Evolutionary conservation across 2,888 invertebrate species (phyloP).

Genomic region (Diarsia brunnea): DNA sequence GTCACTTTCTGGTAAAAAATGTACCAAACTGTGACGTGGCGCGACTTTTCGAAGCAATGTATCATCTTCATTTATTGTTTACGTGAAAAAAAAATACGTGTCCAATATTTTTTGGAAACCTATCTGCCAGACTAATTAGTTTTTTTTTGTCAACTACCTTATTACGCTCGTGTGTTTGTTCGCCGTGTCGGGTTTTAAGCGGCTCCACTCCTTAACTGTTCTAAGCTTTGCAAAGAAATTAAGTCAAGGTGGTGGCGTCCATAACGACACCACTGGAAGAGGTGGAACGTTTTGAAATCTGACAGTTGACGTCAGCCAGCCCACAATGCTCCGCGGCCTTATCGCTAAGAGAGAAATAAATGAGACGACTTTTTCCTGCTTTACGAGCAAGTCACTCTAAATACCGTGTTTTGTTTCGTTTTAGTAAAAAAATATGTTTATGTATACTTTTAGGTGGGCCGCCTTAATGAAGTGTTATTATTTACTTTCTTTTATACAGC

Average conservation of each 20-base stretch:
- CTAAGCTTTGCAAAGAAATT: slow-evolving; percentile 68
- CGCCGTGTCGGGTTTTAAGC: slow-evolving; percentile 59
- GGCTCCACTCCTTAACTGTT: slow-evolving; percentile 46
- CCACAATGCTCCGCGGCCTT: slow-evolving; percentile 81
- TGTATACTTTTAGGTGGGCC: slow-evolving; percentile 61
- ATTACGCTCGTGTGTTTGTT: slow-evolving; percentile 67
- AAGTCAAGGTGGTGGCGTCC: slow-evolving; percentile 76
- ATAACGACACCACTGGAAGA: slow-evolving; percentile 59
- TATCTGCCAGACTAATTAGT: no score
- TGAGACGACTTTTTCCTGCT: slow-evolving; percentile 83
- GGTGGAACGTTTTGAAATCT: slow-evolving; percentile 78
- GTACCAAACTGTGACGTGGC: no score
- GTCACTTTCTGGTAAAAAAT: no score
- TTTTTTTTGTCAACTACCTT: no score
- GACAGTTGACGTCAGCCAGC: slow-evolving; percentile 82
- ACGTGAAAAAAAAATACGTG: no score
- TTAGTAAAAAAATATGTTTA: slow-evolving; percentile 69
- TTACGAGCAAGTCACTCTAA: slow-evolving; percentile 77
- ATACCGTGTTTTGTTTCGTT: slow-evolving; percentile 77
- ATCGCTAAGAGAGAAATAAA: slow-evolving; percentile 86
- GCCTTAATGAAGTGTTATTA: slow-evolving; percentile 65
- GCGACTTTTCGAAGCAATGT: no score
- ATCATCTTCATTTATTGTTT: no score
- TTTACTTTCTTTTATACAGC: slow-evolving; percentile 63
- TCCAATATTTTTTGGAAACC: no score